Evolutionary conservation across 2,113 vertebrate genomes (phyloP).

Genomic region (Tyto alba): DNA sequence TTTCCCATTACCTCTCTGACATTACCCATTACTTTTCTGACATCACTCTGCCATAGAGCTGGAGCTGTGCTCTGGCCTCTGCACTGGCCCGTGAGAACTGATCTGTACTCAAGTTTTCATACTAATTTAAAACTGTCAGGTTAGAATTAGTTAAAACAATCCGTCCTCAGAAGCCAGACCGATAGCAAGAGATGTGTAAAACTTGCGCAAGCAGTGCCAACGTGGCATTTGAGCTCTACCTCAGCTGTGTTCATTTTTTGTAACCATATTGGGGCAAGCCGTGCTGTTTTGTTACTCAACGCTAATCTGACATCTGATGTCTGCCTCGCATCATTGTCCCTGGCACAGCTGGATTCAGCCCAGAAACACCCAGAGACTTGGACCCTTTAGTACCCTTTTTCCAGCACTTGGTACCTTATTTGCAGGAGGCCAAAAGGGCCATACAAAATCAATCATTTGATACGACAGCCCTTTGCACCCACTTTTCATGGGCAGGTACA

Average conservation of each 20-base stretch:
- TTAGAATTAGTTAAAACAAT: background rate
- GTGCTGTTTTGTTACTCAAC: background rate
- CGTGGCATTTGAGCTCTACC: background rate
- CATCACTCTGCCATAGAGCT: background rate
- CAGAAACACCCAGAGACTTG: background rate
- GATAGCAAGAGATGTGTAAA: background rate
- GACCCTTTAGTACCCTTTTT: background rate
- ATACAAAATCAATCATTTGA: background rate
- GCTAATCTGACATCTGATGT: background rate
- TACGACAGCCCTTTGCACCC: background rate
- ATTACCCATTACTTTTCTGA: background rate
- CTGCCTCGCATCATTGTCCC: background rate
- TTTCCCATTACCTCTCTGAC: background rate
- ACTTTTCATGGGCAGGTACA: accelerated
- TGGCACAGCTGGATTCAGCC: conserved; percentile 23
- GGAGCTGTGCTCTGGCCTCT: too few species aligned
- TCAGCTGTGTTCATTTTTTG: background rate
- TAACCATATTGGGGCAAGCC: conserved; percentile 1
- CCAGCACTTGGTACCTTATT: background rate
- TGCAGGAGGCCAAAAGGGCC: background rate
- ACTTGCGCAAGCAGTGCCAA: background rate
- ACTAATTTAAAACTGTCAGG: background rate
- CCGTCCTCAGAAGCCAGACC: background rate
- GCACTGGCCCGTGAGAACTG: background rate
- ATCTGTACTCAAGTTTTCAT: background rate